phyloP scores from a whole-genome alignment of 2,113 vertebrate species.

The Nicator chloris region DNA sequence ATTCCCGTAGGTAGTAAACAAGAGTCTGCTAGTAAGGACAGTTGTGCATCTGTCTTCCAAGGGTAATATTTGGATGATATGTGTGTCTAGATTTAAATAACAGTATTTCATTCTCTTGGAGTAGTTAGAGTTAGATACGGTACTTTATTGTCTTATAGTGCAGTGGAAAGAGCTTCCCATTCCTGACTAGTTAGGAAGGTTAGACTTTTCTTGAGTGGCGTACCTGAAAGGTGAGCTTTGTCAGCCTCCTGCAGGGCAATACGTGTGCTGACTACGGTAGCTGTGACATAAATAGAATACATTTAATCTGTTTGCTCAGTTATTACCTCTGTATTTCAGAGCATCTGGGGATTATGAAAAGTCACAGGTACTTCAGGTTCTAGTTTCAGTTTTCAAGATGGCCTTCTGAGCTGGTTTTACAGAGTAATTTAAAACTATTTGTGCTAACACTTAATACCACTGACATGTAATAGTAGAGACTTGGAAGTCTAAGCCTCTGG shows the following conservation, averaged over 20 bases:
- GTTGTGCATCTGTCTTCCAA: neutral
- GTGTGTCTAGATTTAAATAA: neutral
- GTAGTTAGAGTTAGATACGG: neutral
- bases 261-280: neutral
- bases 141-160: neutral
- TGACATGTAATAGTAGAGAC: neutral
- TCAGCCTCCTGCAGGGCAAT: neutral
- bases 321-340: neutral
- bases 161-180: neutral
- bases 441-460: neutral
- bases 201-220: neutral
- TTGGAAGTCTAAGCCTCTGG: neutral
- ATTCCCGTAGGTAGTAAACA: constrained; percentile 91
- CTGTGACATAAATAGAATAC: neutral
- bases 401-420: neutral
- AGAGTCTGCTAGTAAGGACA: neutral
- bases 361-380: neutral
- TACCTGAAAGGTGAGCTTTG: neutral
- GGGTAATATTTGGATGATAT: neutral
- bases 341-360: neutral
- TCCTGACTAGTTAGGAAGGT: neutral
- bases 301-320: neutral
- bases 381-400: neutral
- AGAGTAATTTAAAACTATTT: neutral
- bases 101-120: neutral